Evolutionary conservation across 2,113 vertebrate species (phyloP).

Genomic region (Pollachius pollachius): DNA sequence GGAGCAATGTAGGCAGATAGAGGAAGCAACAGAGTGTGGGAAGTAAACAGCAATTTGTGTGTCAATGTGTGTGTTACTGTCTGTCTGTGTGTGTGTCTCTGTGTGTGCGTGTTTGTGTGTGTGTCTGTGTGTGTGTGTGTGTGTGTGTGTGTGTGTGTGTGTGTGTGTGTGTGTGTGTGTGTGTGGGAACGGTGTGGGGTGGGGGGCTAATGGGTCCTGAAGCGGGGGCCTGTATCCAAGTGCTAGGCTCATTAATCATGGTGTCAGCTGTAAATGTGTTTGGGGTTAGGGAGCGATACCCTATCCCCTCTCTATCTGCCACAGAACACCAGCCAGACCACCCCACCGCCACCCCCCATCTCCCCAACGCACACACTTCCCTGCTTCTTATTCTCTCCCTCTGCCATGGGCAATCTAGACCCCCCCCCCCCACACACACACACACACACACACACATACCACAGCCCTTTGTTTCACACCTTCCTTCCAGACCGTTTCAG

Average conservation of each 20-base stretch:
- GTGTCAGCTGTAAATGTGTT: conserved; percentile 91
- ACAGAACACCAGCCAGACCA: conserved; percentile 42
- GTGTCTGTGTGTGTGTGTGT: no score
- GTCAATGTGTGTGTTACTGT: no score
- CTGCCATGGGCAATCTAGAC: neutral
- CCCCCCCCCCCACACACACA: neutral
- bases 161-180: neutral
- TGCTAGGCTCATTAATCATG: conserved; percentile 90
- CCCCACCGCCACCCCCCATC: neutral
- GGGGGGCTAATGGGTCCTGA: conserved; percentile 77
- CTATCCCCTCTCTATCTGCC: conserved; percentile 79
- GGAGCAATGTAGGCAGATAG: neutral
- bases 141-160: no score
- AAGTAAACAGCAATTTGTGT: neutral
- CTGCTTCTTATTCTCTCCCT: conserved; percentile 15
- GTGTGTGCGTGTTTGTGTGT: neutral
- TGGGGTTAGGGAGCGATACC: conserved; percentile 83
- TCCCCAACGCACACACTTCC: conserved; percentile 32
- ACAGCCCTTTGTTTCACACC: neutral
- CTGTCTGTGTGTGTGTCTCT: neutral
- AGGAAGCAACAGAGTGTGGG: neutral
- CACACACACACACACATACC: neutral
- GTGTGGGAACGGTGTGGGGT: neutral
- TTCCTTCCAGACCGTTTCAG: conserved; percentile 35
- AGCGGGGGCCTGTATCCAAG: conserved; percentile 77